Evolutionary conservation across 2,797 vertebrate genomes (phyloP), one percentile per base, ranked within the genome.

Genomic region (Hybognathus amarus): DNA sequence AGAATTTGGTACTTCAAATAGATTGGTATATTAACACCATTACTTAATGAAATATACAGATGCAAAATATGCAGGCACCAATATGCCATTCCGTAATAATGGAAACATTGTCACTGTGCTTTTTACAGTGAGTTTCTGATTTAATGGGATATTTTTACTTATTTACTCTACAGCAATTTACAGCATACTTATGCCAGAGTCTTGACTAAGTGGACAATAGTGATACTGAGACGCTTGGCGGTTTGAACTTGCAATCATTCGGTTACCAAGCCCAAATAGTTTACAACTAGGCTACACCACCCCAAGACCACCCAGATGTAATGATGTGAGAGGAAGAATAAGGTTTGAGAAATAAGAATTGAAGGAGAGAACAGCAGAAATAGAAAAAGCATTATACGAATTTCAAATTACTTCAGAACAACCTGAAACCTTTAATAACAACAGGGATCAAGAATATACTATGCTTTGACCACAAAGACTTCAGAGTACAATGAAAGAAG

Each of bases 271-370:
- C 30, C 59, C 56, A 73, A 42, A 61, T 59, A 68, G 42, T 63
- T 71, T 59, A 64, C 40, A 40, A 78, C 56, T 64, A 27, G 27
- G 42, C 38, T 47, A 78, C 17, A 1, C 24, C 61, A 64, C 10
- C 59, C 27, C 42, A 63, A 50, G 79, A 81, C 79, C 68, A 82
- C 69, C 42, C 56, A 82, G 61, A 82, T 52, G 69, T 74, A 82
- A 82, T 82, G 42, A 82, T 82, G 69, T 82, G 80, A 22, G 30
- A n/a, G 22, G 69, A 74, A 71, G 40, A 74, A 74, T 38, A 64
- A 27, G 30, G 69, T 82, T 74, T 64, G 59, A 64, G 27, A 73
- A 71, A 36, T 36, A 73, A 36, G 40, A 45, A 63, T 36, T 73
- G 50, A 45, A 22, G 27, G 40, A 61, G 54, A 81, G 63, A 61